Percentiles rank a stretch among this genome's conserved stretches.
Conservation (phyloP, 2,888 invertebrate genomes). For the Hirtodrosophila histrioides region DNA sequence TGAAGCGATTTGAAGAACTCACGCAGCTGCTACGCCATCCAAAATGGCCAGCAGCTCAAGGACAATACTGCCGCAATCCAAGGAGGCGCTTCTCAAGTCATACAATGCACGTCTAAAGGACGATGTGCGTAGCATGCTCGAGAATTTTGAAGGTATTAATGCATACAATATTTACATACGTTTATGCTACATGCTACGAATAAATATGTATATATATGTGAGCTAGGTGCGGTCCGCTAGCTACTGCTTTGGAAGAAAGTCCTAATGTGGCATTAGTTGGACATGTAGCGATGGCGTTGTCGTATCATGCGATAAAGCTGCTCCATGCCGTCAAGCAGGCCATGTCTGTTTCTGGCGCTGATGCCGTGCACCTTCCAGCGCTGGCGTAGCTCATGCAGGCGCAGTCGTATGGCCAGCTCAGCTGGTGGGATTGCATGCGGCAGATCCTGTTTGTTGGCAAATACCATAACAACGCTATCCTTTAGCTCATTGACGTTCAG, state of each 20-base stretch:
- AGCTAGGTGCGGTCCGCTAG: too few species aligned
- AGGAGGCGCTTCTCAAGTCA: constrained; percentile 97
- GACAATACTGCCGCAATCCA: constrained; percentile 90
- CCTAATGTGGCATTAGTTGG: too few species aligned
- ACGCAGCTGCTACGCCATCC: not conserved
- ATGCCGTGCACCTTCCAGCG: constrained; percentile 39
- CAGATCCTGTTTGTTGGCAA: constrained; percentile 81
- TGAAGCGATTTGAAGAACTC: not conserved
- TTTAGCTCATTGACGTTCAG: constrained; percentile 63
- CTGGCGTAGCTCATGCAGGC: constrained; percentile 30
- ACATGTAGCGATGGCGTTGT: constrained; percentile 3
- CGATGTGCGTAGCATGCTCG: constrained; percentile 98
- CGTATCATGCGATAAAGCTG: constrained; percentile 39
- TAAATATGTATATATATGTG: not conserved
- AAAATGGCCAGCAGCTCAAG: constrained; percentile 56
- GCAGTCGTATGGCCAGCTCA: constrained; percentile 23
- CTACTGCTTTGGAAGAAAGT: not conserved
- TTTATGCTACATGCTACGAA: not conserved
- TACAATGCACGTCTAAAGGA: constrained; percentile 97
- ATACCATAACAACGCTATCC: constrained; percentile 67
- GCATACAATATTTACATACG: constrained; percentile 50
- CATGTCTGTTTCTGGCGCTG: constrained; percentile 24
- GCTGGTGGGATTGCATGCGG: constrained; percentile 59
- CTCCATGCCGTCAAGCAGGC: constrained; percentile 38
- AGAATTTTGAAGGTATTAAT: constrained; percentile 94